Percentiles rank a stretch among this genome's conserved stretches.
Conservation (phyloP, 2,797 vertebrate species). For the Megaceryle alcyon region DNA sequence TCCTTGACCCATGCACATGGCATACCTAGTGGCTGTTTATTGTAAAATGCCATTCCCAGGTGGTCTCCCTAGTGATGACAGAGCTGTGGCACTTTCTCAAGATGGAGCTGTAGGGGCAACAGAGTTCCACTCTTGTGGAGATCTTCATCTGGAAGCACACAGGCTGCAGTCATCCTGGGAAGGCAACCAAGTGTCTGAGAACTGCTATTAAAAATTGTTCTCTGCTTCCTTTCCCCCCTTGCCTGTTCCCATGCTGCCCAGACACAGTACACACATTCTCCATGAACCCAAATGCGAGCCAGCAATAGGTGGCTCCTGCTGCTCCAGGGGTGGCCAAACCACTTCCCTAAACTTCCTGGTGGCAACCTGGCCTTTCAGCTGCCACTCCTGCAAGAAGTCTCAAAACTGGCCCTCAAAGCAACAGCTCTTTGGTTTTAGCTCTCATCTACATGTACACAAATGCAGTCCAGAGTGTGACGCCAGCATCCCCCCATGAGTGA, state of each 20-base stretch:
- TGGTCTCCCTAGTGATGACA: not conserved
- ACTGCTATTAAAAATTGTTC: not conserved
- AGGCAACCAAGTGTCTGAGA: not conserved
- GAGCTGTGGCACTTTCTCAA: not conserved
- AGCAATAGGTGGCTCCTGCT: not conserved
- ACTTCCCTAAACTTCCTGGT: not conserved
- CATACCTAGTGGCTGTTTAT: not conserved
- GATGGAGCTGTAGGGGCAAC: not conserved
- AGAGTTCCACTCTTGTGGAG: not conserved
- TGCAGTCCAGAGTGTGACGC: not conserved
- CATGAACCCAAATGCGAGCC: not conserved
- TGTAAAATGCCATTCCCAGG: not conserved
- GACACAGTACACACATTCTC: not conserved
- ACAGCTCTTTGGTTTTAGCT: not conserved
- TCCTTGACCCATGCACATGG: not conserved
- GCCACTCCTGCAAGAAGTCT: not conserved
- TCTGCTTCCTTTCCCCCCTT: not conserved
- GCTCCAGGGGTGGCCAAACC: not conserved
- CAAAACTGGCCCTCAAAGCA: not conserved
- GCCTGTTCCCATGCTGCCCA: not conserved
- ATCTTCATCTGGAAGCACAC: not conserved
- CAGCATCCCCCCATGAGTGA: not conserved
- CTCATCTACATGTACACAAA: not conserved
- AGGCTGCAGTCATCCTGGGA: not conserved
- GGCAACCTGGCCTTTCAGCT: not conserved